A percentile compares a stretch with the other conserved stretches of the same genome.
Conservation (phyloP, 1,140 invertebrate species). For the Carcinoscorpius rotundicauda region DNA sequence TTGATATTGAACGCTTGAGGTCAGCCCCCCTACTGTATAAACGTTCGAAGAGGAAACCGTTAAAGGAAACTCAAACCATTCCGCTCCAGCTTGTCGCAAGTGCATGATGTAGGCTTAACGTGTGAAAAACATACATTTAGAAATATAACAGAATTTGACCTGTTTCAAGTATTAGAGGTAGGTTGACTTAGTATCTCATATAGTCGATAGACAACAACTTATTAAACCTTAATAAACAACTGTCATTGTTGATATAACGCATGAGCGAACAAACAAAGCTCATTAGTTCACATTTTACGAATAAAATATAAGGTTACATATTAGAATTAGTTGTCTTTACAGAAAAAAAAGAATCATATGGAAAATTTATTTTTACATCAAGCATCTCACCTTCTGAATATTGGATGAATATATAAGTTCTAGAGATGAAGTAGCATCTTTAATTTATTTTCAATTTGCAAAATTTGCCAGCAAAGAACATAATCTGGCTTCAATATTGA, state of each 20-base stretch:
- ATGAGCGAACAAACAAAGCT: background rate
- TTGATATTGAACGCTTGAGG: slow-evolving; percentile 11
- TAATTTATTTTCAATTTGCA: no score
- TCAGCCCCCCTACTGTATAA: slow-evolving; percentile 14
- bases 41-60: slow-evolving; percentile 3
- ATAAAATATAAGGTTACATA: no score
- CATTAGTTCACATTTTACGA: background rate
- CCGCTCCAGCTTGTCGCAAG: slow-evolving; percentile 11
- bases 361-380: no score
- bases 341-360: no score
- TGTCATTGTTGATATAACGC: background rate
- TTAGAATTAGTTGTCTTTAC: no score
- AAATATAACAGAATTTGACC: background rate
- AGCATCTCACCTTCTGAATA: no score
- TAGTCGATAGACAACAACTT: background rate
- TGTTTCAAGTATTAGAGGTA: no score
- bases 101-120: slow-evolving; percentile 14
- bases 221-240: background rate
- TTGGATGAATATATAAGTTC: no score
- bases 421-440: no score
- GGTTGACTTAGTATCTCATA: no score
- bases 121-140: background rate
- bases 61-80: slow-evolving; percentile 14
- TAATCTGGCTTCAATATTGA: no score
- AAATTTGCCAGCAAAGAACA: no score